Evolutionary conservation across 1,140 invertebrate species (phyloP).

Genomic region (Drosophila repleta): DNA sequence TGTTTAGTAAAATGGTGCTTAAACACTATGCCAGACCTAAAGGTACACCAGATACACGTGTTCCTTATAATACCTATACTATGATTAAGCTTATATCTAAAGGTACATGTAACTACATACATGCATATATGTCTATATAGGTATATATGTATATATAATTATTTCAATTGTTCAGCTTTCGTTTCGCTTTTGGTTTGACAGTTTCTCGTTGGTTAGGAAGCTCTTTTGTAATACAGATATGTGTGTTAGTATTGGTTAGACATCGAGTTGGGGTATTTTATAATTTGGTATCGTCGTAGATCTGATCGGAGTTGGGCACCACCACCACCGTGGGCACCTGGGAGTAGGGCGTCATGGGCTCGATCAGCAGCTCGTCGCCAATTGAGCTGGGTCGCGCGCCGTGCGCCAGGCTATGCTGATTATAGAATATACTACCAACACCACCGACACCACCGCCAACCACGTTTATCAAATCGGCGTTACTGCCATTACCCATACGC

Average conservation of each 20-base stretch:
- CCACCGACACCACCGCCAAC: conserved; percentile 34
- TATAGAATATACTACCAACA: conserved; percentile 33
- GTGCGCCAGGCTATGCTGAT: conserved; percentile 31
- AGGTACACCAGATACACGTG: conserved; percentile 22
- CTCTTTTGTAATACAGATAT: conserved; percentile 47
- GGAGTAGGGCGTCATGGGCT: conserved; percentile 42
- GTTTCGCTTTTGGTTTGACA: conserved; percentile 6
- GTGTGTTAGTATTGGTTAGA: conserved; percentile 3
- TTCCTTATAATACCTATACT: conserved; percentile 17
- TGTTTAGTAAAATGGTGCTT: conserved; percentile 28
- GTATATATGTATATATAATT: conserved; percentile 16
- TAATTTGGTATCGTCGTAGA: conserved; percentile 76
- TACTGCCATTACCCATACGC: conserved; percentile 59
- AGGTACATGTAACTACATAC: background rate
- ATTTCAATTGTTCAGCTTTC: background rate
- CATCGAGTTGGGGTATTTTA: conserved; percentile 33
- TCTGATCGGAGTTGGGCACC: conserved; percentile 69
- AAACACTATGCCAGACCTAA: conserved; percentile 24
- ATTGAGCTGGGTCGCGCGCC: conserved; percentile 58
- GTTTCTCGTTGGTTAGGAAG: conserved; percentile 39
- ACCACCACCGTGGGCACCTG: conserved; percentile 75
- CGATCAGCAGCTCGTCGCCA: conserved; percentile 65
- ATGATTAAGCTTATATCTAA: background rate
- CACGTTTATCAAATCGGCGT: conserved; percentile 57
- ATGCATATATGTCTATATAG: no score